Evolutionary conservation across 2,797 vertebrate genomes (phyloP).

Genomic region (Hozukius guyotensis): DNA sequence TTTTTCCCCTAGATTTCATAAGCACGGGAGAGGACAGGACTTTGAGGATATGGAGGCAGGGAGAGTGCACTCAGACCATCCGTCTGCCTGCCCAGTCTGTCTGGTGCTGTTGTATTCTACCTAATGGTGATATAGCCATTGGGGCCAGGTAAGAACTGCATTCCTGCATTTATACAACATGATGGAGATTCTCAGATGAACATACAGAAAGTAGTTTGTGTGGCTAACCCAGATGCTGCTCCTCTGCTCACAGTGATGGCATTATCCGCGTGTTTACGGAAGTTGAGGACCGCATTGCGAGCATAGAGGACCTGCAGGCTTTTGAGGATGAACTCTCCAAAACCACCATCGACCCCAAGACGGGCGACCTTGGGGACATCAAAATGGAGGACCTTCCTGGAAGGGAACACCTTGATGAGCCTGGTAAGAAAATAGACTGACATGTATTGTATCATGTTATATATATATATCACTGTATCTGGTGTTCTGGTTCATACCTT

Average conservation of each 20-base stretch:
- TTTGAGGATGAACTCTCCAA: conserved; percentile 96
- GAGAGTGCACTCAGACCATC: conserved; percentile 93
- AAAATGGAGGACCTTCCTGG: conserved; percentile 93
- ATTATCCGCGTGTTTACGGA: conserved; percentile 95
- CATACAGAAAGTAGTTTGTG: not conserved
- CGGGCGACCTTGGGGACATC: conserved; percentile 94
- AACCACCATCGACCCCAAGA: conserved; percentile 93
- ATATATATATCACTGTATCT: not conserved
- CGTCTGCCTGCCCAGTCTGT: conserved; percentile 94
- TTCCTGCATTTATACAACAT: not conserved
- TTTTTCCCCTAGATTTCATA: conserved; percentile 87
- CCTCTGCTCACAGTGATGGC: conserved; percentile 86
- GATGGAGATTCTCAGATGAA: not conserved
- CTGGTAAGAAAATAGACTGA: conserved; percentile 80
- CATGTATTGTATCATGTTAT: not conserved
- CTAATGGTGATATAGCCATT: conserved; percentile 92
- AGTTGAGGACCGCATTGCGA: conserved; percentile 88
- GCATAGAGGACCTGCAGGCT: conserved; percentile 88
- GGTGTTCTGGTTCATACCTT: not conserved
- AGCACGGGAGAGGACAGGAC: conserved; percentile 95
- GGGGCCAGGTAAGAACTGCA: conserved; percentile 89
- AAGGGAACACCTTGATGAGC: conserved; percentile 92
- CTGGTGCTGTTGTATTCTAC: conserved; percentile 95
- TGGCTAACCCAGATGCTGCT: not conserved
- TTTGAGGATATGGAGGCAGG: conserved; percentile 92